Percentiles rank a stretch among this genome's conserved stretches.
Evolutionary conservation across 2,797 vertebrate species (phyloP).

Genomic region (Selene dorsalis): DNA sequence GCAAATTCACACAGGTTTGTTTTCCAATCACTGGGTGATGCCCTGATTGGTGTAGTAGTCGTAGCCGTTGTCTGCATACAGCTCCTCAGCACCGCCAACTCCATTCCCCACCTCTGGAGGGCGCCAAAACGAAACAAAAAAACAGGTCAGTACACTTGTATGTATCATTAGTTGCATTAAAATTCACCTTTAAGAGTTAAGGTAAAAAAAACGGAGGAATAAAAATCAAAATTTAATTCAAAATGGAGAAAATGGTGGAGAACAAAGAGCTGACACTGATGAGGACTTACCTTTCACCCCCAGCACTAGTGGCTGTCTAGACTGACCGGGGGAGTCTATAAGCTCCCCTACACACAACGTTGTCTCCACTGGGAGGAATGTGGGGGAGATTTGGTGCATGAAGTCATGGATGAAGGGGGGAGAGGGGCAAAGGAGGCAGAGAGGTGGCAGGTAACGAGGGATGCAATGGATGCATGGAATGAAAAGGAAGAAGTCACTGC

Average conservation of each 20-base stretch:
- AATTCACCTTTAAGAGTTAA: background rate
- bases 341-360: constrained; percentile 53
- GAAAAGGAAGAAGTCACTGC: constrained; percentile 69
- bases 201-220: background rate
- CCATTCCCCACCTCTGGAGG: constrained; percentile 92
- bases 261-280: background rate
- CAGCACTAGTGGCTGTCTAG: constrained; percentile 56
- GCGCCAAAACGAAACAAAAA: constrained; percentile 50
- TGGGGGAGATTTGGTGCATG: constrained; percentile 51
- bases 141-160: constrained; percentile 7
- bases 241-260: background rate
- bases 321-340: constrained; percentile 56
- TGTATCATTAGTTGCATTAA: background rate
- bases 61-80: constrained; percentile 88
- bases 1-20: constrained; percentile 40
- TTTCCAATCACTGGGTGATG: constrained; percentile 69
- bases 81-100: constrained; percentile 86
- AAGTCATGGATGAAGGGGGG: constrained; percentile 51
- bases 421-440: constrained; percentile 45
- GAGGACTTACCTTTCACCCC: constrained; percentile 72
- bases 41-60: constrained; percentile 86
- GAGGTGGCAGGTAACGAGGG: constrained; percentile 56
- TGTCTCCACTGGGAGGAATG: constrained; percentile 54
- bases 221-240: background rate
- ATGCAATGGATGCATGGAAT: constrained; percentile 68